Base-by-base conservation (phyloP, 2,797 vertebrate species). In the Furcifer pardalis region DNA sequence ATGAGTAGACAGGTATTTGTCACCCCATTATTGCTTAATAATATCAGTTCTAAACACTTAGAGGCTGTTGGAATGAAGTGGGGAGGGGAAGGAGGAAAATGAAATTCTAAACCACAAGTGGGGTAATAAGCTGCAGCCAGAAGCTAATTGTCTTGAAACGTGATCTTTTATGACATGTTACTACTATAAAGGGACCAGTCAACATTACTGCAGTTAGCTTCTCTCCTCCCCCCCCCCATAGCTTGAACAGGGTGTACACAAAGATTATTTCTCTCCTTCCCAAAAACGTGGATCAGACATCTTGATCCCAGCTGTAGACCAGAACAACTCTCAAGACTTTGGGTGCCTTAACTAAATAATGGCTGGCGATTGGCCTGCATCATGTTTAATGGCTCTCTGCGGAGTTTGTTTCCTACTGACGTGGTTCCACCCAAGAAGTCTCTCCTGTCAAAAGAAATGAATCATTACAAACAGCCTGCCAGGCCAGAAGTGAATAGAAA, bases 131-230 rank as follows among this genome's bases (percentile, higher is more conserved):
- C 96, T 96, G 95, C 90, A 96, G 95, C 96, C 97, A 97, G 97
- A 97, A 97, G 97, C 97, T 98, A 98, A 98, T 98, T 98, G 98
- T 97, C 97, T 96, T 95, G 97, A 97, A 99, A 98, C 96, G 82
- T 93, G 97, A 98, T 96, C 96, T 97, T 95, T 95, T 95, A 97
- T 97, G 97, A 97, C 97, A 96, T 97, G 96, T 98, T 98, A 98
- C 95, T 96, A 96, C 97, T 95, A 96, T 95, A 96, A 93, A 75
- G 97, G 97, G 98, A 97, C 95, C 94, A 89, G 93, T 96, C 95
- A 69, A 88, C 93, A 91, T 93, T 88, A 49, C 94, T 95, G 95
- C 93, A 49, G 92, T 94, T 95, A 95, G 95, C 94, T 89, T 93
- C 94, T 95, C 95, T n/a, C n/a, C n/a, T n/a, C n/a, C n/a, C n/a